Base-by-base conservation (phyloP, 1,140 invertebrate genomes). In the Homalodisca vitripennis region DNA sequence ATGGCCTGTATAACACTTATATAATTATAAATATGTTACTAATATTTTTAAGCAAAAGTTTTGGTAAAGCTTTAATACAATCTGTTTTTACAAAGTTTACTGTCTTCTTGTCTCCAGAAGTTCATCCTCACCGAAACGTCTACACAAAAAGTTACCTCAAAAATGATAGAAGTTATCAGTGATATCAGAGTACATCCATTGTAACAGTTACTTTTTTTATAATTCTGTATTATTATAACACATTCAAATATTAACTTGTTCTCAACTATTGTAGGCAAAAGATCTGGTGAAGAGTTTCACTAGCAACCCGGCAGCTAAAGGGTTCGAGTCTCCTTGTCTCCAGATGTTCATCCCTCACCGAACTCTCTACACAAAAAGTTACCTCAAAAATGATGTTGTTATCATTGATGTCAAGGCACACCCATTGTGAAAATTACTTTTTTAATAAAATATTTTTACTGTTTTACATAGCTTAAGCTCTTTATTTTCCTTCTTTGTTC, bases 311-410 rank as follows among this genome's bases (percentile, higher is more conserved):
- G 72, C 82, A 29, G 74, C 75, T 0, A 83, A 80, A 70, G 78
- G 83, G 62, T 72, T 82, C 53, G 84, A 82, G 29, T 82, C 84
- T 64, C 87, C 84, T 66, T 82, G 85, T 67, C 83, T 88, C 72
- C 88, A 88, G 74, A 87, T 90, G 78, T 89, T 90, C 75, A 88
- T 91, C 72, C 88, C 89, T 0, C 88, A 90, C 75, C 83, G 84
- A 6, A 85, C 82, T 29, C 74, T 91, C 6, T 83, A 84, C 62
- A 87, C 87, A 75, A 80, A 85, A 32, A 87, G 86, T 64, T 89
- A 87, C 73, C 78, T 89, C 0, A 85, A 86, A 69, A 84, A 89
- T 68, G 83, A 90, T 74, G 81, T 82, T 0, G 78, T 89, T 66
- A 90, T 87, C 55, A 60, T 60, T 27, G 55, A 60, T 27, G 55